Base-by-base conservation (phyloP, 2,113 vertebrate species). In the Colossoma macropomum region DNA sequence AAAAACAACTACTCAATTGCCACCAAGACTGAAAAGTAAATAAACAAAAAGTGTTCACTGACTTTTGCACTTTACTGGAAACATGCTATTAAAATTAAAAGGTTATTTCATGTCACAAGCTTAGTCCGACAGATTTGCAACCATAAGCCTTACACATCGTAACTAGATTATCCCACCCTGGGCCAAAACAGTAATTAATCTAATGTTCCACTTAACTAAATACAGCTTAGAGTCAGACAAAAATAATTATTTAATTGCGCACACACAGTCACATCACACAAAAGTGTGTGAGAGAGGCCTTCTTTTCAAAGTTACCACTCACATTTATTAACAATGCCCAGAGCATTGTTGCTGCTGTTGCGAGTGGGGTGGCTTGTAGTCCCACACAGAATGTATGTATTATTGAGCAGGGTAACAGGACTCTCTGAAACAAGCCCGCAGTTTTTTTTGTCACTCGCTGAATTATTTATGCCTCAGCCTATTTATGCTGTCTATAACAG, bases 391-490 rank as follows among this genome's bases (percentile, higher is more conserved):
- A 25, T 59, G 30, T 38, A 52, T 74, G 70, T 75, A 69, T 84
- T 69, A 74, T 74, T 68, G 45, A 59, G 52, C 63, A 48, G 25
- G 60, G 77, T 75, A 80, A 80, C 72, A 27, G 60, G 76, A 66
- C 60, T 75, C 62, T 80, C 17, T 66, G 32, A 63, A 25, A 30
- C 32, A n/a, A 62, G 27, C 28, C 21, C 17, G 79, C 12, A 3
- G 27, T 45, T n/a, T n/a, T 95, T 93, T 92, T 93, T 48, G 77
- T 83, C 56, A 77, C 63, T 56, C 72, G n/a, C 85, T 95, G 70
- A 92, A 94, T 93, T 92, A 93, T 95, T 94, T 82, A 94, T 91
- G 87, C 69, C 74, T 87, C 86, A 89, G 75, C 59, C 86, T 84
- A 82, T 88, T 88, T 89, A 81, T 77, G 82, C 80, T 92, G 41